Percentiles rank a stretch among this genome's conserved stretches.
Evolutionary conservation across 2,888 invertebrate genomes (phyloP).

Genomic region (Drosophila affinis): DNA sequence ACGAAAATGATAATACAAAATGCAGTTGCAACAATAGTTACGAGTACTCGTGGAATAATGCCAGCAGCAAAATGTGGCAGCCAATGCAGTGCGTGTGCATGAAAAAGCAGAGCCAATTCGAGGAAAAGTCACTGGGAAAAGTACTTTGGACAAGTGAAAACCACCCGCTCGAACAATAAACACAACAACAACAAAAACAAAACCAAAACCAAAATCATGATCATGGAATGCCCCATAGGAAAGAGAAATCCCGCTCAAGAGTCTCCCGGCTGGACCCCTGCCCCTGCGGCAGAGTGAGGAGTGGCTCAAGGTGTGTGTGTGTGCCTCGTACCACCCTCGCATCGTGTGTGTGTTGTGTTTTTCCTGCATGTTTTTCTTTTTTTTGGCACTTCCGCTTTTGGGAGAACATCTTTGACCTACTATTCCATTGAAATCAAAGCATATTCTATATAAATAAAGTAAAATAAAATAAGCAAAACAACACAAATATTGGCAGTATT

Average conservation of each 20-base stretch:
- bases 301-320: constrained; percentile 44
- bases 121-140: constrained; percentile 26
- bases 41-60: background rate
- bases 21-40: constrained; percentile 18
- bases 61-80: constrained; percentile 35
- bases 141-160: constrained; percentile 48
- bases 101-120: constrained; percentile 39
- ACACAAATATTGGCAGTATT: constrained; percentile 2
- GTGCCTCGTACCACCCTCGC: background rate
- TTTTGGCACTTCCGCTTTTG: constrained; percentile 24
- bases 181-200: constrained; percentile 6
- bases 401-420: constrained; percentile 11
- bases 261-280: constrained; percentile 12
- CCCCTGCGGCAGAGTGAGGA: constrained; percentile 47
- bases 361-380: background rate
- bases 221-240: constrained; percentile 18
- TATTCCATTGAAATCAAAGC: constrained; percentile 25
- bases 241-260: constrained; percentile 17
- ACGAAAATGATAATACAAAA: constrained; percentile 11
- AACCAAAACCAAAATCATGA: constrained; percentile 2
- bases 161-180: constrained; percentile 24
- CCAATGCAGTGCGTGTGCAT: constrained; percentile 66
- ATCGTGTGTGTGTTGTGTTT: background rate
- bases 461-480: background rate
- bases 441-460: constrained; percentile 30